These are phyloP conservation scores for Fulica atra DNA, from an alignment of 2,113 vertebrate species.

Conservation along the genomic window DNA sequence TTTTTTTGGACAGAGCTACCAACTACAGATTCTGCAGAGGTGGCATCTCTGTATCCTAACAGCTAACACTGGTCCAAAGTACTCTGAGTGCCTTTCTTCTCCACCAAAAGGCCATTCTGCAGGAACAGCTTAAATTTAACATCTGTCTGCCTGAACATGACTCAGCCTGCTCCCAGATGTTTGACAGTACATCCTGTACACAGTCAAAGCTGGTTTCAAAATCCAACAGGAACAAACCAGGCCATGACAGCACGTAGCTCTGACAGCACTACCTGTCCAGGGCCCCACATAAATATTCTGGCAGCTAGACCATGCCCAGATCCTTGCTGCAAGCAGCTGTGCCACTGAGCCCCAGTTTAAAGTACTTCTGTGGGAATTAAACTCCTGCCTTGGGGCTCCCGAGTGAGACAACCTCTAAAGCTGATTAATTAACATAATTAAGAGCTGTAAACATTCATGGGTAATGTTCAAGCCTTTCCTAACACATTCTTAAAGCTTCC, in stretches of 20 bases:
- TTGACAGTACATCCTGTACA: neutral
- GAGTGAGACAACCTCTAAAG: neutral
- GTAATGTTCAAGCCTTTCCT: constrained; percentile 11
- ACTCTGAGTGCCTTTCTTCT: neutral
- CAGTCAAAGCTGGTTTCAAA: neutral
- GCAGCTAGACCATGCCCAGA: neutral
- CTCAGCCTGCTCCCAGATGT: neutral
- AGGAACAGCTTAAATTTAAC: neutral
- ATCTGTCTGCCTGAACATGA: neutral
- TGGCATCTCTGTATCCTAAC: neutral
- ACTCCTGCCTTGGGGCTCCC: constrained; percentile 30
- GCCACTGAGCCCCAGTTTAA: neutral
- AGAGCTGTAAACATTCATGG: constrained; percentile 59
- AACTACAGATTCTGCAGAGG: neutral
- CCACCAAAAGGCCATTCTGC: neutral
- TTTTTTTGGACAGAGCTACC: neutral
- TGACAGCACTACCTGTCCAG: neutral
- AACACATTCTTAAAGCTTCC: neutral
- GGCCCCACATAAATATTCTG: neutral
- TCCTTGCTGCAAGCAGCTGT: neutral
- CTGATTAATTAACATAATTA: constrained; percentile 65
- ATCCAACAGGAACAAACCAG: neutral
- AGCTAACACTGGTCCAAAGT: neutral
- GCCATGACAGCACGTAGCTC: neutral
- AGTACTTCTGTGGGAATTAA: constrained; percentile 11